Evolutionary conservation across 1,140 invertebrate species (phyloP).

Genomic region (Caenorhabditis brenneri): DNA sequence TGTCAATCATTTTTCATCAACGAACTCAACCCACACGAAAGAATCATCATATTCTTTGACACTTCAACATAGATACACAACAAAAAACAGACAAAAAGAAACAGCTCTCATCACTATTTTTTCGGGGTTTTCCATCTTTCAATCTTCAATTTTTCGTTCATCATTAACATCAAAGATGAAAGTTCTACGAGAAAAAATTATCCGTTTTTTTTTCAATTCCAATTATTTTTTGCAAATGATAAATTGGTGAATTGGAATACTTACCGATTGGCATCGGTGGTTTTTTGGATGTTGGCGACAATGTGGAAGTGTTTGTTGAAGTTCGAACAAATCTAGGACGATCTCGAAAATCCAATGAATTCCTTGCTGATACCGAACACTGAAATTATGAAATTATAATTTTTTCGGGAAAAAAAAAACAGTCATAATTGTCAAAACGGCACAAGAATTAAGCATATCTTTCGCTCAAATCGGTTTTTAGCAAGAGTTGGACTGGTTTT

Average conservation of each 20-base stretch:
- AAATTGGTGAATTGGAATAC: no score
- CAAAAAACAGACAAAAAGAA: neutral
- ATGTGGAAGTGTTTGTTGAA: conserved; percentile 1
- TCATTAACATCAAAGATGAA: neutral
- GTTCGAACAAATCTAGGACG: neutral
- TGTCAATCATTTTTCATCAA: conserved; percentile 37
- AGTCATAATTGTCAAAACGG: no score
- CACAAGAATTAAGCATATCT: no score
- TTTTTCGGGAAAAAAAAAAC: neutral
- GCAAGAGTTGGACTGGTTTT: no score
- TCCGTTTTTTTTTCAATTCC: no score
- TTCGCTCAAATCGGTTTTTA: no score
- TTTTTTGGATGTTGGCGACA: conserved; percentile 24
- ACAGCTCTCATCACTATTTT: neutral
- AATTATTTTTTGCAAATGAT: neutral
- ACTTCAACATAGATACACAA: neutral
- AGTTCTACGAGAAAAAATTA: neutral
- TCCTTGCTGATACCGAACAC: neutral
- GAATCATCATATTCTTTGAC: neutral
- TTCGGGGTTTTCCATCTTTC: neutral
- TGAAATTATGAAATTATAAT: neutral
- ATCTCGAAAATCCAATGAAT: conserved; percentile 1
- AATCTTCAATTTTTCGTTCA: neutral
- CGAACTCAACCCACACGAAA: neutral
- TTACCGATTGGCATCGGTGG: neutral